Evolutionary conservation across 2,797 vertebrate species (phyloP), one percentile per base, ranked within the genome.

Genomic region (Lates japonicus): DNA sequence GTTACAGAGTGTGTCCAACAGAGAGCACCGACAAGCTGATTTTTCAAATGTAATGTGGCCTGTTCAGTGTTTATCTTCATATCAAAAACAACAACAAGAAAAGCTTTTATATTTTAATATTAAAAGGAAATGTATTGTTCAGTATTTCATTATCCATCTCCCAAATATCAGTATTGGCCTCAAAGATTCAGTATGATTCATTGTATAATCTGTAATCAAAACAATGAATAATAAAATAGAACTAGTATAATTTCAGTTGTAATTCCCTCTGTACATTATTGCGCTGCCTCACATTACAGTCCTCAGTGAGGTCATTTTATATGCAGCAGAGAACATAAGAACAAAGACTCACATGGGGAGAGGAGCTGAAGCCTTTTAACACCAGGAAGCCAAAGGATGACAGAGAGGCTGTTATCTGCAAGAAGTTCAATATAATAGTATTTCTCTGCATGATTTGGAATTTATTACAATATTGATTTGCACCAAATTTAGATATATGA

Each of bases 331-430:
- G 70, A 49, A 81, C 74, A 29, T 33, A 3, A 54, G 75, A 83
- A 87, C 82, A 89, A 87, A 89, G 75, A 71, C 48, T 49, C 69
- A 16, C 55, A 51, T 8, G 63, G 59, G 52, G 70, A 73, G 78
- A 70, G 68, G 74, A 22, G 72, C 39, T 46, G 14, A 41, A 79
- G 52, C 29, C 35, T 75, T 83, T 82, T 51, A 79, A 69, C 63
- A 33, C 66, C 29, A n/a, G 25, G 39, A 74, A 74, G 62, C 52
- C 54, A 12, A 19, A 58, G 20, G 55, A 42, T 48, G 29, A 37
- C 62, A 1, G 65, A 52, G 55, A 37, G 54, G 74, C 44, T 29
- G 12, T 57, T 22, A 71, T 37, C 55, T 59, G 54, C 42, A 10
- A 60, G 51, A 49, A 52, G 48, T 74, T 35, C 11, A 33, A 65